Conservation (phyloP, 2,797 vertebrate genomes). For the Discoglossus pictus region DNA sequence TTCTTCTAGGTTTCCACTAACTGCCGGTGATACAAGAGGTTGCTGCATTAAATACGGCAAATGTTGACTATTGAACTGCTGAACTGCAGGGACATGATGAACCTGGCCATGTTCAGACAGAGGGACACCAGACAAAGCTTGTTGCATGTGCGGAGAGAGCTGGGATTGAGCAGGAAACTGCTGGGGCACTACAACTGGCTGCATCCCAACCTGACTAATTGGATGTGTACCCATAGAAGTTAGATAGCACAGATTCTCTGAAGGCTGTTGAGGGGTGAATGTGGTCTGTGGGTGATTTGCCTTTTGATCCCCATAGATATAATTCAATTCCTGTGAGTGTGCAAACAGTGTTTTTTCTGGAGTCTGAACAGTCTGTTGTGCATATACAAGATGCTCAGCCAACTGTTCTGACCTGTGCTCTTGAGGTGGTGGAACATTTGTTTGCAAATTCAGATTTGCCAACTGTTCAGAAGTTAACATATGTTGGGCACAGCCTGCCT, state of each 20-base stretch:
- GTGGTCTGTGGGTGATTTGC: constrained; percentile 11
- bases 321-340: constrained; percentile 24
- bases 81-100: background rate
- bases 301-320: constrained; percentile 37
- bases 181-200: constrained; percentile 9
- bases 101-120: constrained; percentile 4
- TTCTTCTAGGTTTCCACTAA: background rate
- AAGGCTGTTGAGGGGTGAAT: background rate
- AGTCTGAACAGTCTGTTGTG: constrained; percentile 24
- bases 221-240: background rate
- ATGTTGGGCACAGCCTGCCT: constrained; percentile 22
- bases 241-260: background rate
- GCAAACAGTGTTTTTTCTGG: constrained; percentile 32
- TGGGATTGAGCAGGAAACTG: constrained; percentile 17
- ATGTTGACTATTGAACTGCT: constrained; percentile 9
- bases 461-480: constrained; percentile 38
- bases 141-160: constrained; percentile 24
- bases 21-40: background rate
- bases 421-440: constrained; percentile 19
- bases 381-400: background rate
- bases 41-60: constrained; percentile 9
- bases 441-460: constrained; percentile 29
- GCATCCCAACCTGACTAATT: background rate
- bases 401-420: constrained; percentile 8
- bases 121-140: background rate